phyloP scores from a whole-genome alignment of 2,113 vertebrate species.

The Ahaetulla prasina region DNA sequence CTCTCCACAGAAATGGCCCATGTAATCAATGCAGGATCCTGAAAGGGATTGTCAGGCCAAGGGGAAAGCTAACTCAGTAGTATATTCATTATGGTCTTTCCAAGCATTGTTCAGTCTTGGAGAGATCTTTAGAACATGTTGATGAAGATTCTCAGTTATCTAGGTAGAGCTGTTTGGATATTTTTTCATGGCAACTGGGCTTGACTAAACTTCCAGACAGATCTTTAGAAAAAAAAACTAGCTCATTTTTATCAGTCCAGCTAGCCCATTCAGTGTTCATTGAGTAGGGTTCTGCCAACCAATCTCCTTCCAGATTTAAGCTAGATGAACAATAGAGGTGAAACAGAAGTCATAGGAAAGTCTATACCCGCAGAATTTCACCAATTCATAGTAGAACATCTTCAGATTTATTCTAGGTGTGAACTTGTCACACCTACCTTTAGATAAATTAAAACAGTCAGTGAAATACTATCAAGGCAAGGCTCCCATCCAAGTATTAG shows the following conservation, averaged over 20 bases:
- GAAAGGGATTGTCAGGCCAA: not conserved
- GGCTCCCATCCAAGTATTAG: not conserved
- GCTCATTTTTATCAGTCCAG: not conserved
- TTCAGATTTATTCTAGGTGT: not conserved
- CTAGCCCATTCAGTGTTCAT: not conserved
- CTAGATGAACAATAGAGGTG: not conserved
- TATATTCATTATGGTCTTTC: not conserved
- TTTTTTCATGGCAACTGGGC: not conserved
- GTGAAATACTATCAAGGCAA: not conserved
- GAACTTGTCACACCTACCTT: not conserved
- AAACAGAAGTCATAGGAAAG: not conserved
- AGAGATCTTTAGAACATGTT: not conserved
- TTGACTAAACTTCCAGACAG: not conserved
- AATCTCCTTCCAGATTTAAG: not conserved
- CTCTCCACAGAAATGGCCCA: not conserved
- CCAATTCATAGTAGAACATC: not conserved
- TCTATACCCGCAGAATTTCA: not conserved
- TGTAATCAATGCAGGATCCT: not conserved
- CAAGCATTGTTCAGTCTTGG: not conserved
- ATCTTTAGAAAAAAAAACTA: not conserved
- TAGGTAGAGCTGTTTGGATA: not conserved
- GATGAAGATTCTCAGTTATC: not conserved
- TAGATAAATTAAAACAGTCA: not conserved
- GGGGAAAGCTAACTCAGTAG: conserved; percentile 3
- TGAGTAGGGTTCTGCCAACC: not conserved